A percentile compares a stretch with the other conserved stretches of the same genome.
Evolutionary conservation across 2,888 invertebrate species (phyloP).

Genomic region (Diadromus collaris): DNA sequence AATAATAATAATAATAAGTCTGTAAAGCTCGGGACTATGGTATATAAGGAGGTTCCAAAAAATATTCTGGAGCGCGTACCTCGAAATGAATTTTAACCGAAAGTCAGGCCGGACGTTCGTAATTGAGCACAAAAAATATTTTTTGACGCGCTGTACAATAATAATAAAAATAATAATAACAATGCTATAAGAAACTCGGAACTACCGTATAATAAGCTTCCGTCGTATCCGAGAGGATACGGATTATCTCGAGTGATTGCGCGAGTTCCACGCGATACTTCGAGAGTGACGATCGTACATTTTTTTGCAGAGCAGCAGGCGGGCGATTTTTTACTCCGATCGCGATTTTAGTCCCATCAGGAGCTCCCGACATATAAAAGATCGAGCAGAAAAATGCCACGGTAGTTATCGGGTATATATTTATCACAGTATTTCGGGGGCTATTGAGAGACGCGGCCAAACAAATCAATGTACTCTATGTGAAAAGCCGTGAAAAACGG

Average conservation of each 20-base stretch:
- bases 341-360: conserved; percentile 17
- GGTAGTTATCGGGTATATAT: not conserved
- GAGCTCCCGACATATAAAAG: not conserved
- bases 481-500: no score
- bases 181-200: conserved; percentile 28
- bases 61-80: no score
- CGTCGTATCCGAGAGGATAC: conserved; percentile 22
- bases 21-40: no score
- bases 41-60: no score
- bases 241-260: conserved; percentile 49
- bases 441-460: not conserved
- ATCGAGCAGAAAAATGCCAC: not conserved
- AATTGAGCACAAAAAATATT: no score
- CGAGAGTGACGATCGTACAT: not conserved
- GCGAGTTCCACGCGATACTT: conserved; percentile 21
- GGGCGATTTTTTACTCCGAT: not conserved
- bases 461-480: no score
- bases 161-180: conserved; percentile 19
- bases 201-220: conserved; percentile 30
- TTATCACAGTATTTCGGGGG: not conserved
- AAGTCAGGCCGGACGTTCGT: no score
- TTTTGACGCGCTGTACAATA: no score
- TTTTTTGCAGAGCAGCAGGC: not conserved
- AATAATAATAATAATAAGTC: no score
- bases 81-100: no score